Evolutionary conservation across 64 coral and sea anemone genomes (phyloP).

Genomic region (Montipora sp.): DNA sequence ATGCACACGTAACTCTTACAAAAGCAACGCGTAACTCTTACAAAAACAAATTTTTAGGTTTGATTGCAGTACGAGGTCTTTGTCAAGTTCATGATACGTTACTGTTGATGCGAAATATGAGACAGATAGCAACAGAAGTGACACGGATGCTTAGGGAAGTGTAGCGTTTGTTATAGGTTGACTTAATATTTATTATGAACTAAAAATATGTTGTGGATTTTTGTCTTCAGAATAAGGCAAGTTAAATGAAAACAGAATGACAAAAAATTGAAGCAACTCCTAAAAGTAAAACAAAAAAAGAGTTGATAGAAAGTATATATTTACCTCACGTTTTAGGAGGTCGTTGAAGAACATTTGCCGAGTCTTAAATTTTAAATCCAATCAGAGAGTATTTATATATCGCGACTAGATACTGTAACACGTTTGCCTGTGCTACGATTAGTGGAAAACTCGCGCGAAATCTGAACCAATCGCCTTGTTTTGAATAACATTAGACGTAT

Average conservation of each 20-base stretch:
- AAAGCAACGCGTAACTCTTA: not conserved
- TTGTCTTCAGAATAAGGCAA: not conserved
- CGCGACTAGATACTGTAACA: not conserved
- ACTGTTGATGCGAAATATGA: not conserved
- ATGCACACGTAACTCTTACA: not conserved
- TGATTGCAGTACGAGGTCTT: not conserved
- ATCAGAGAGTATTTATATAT: slow-evolving; percentile 8
- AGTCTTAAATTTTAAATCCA: not conserved
- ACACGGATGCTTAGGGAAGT: not conserved
- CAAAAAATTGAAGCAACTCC: not conserved
- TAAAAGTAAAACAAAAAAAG: not conserved
- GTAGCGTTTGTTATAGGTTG: not conserved
- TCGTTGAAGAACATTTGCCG: not conserved
- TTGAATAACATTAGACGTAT: not conserved
- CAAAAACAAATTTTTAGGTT: not conserved
- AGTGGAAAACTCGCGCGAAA: not conserved
- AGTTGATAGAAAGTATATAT: not conserved
- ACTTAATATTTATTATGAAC: slow-evolving; percentile 16
- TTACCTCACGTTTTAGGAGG: slow-evolving; percentile 35
- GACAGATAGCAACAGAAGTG: not conserved
- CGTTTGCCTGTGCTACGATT: not conserved
- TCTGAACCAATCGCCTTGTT: not conserved
- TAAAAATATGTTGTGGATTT: slow-evolving; percentile 11
- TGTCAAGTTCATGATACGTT: not conserved
- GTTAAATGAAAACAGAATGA: not conserved